These are phyloP conservation scores for Acleris cristana DNA, from an alignment of 2,888 invertebrate genomes.

Conservation along the genomic window DNA sequence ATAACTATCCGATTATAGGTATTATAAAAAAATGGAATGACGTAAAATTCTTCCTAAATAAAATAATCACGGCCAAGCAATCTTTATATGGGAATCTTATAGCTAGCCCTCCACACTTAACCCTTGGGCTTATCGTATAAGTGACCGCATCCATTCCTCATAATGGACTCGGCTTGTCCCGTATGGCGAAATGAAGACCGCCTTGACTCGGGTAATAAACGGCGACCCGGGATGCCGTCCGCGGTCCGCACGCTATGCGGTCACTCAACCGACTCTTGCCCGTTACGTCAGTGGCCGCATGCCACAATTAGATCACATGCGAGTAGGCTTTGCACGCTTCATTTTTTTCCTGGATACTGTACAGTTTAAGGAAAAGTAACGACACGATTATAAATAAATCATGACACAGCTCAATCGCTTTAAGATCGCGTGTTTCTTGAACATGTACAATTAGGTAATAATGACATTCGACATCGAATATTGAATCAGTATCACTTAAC, in stretches of 20 bases:
- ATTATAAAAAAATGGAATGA: too few relatives aligned
- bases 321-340: slow-evolving; percentile 45
- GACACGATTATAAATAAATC: background rate
- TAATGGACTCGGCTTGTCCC: slow-evolving; percentile 54
- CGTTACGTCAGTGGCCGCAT: slow-evolving; percentile 77
- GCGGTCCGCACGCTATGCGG: slow-evolving; percentile 71
- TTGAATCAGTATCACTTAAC: too few relatives aligned
- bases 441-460: too few relatives aligned
- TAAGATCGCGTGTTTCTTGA: too few relatives aligned
- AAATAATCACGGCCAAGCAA: too few relatives aligned
- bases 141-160: slow-evolving; percentile 35
- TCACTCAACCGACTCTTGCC: slow-evolving; percentile 76
- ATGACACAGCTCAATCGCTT: too few relatives aligned
- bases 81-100: background rate
- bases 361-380: slow-evolving; percentile 3
- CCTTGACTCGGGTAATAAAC: slow-evolving; percentile 54
- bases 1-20: too few relatives aligned
- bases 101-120: slow-evolving; percentile 38
- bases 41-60: too few relatives aligned
- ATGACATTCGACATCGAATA: too few relatives aligned
- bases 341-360: slow-evolving; percentile 25
- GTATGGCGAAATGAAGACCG: slow-evolving; percentile 59
- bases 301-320: slow-evolving; percentile 80
- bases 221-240: slow-evolving; percentile 63
- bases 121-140: slow-evolving; percentile 54